Evolutionary conservation across 2,888 invertebrate genomes (phyloP).

Genomic region (Caenorhabditis sinica): DNA sequence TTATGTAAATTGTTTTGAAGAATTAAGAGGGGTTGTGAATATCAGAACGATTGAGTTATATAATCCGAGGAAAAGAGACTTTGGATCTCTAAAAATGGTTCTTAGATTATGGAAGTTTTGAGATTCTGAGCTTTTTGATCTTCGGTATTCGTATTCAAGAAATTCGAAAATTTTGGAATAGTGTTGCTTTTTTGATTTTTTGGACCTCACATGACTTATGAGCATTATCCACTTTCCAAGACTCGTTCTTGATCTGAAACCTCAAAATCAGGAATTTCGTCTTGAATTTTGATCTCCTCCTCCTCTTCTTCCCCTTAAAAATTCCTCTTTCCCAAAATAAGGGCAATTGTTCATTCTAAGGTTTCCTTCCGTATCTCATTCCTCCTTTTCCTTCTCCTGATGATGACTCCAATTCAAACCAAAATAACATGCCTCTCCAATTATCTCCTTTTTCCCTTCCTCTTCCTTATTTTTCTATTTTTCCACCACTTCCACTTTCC

Average conservation of each 20-base stretch:
- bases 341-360: conserved; percentile 11
- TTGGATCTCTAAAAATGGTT: too few species aligned
- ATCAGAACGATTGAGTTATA: too few species aligned
- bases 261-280: neutral
- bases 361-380: conserved; percentile 10
- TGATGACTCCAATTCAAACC: conserved; percentile 21
- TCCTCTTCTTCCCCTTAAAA: too few species aligned
- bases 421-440: conserved; percentile 6
- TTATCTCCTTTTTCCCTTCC: conserved; percentile 35
- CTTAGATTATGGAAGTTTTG: too few species aligned
- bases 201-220: too few species aligned
- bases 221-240: neutral
- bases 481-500: conserved; percentile 6
- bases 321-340: conserved; percentile 2
- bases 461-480: conserved; percentile 7
- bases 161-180: too few species aligned
- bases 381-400: neutral
- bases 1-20: too few species aligned
- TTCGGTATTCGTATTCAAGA: too few species aligned
- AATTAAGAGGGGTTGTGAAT: too few species aligned
- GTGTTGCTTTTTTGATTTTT: too few species aligned
- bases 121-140: too few species aligned
- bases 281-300: neutral
- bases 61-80: too few species aligned
- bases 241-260: neutral